A percentile compares a stretch with the other conserved stretches of the same genome.
phyloP scores from a whole-genome alignment of 2,113 vertebrate species.

The Varanus salvator region DNA sequence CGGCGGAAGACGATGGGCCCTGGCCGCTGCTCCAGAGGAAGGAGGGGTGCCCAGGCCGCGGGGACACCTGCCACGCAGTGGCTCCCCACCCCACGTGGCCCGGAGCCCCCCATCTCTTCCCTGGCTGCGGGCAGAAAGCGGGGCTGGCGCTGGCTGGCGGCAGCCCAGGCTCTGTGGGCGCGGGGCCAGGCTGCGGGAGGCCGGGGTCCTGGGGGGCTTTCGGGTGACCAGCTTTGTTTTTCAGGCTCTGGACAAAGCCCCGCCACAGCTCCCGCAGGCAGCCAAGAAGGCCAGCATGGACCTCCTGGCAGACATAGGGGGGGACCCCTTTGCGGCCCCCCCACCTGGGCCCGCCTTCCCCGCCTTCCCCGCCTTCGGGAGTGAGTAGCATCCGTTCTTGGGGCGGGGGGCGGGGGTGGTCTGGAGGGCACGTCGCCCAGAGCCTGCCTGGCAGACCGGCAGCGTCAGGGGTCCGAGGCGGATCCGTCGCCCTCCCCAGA shows the following conservation, averaged over 20 bases:
- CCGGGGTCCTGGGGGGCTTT: slow-evolving; percentile 11
- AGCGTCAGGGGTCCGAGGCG: no score
- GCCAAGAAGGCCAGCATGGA: slow-evolving; percentile 77
- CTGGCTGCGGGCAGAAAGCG: no score
- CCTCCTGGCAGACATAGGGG: slow-evolving; percentile 86
- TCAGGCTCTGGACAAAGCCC: slow-evolving; percentile 75
- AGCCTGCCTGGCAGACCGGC: no score
- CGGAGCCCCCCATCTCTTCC: no score
- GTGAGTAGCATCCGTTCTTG: slow-evolving; percentile 47
- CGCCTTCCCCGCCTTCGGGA: slow-evolving; percentile 67
- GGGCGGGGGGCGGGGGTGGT: no score
- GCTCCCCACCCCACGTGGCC: no score
- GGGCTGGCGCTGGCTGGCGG: no score
- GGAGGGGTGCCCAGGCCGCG: no score
- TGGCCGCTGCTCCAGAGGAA: no score
- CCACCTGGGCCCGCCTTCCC: slow-evolving; percentile 64
- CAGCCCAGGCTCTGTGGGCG: background rate
- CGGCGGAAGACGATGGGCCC: no score
- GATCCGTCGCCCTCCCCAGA: no score
- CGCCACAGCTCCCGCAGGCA: slow-evolving; percentile 50
- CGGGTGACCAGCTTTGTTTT: slow-evolving; percentile 24
- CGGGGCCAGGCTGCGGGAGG: background rate
- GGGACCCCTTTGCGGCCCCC: slow-evolving; percentile 86
- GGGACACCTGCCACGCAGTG: no score
- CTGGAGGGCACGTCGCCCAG: background rate